A percentile compares a stretch with the other conserved stretches of the same genome.
Evolutionary conservation across 1,140 invertebrate species (phyloP).

Genomic region (Argopecten irradians): DNA sequence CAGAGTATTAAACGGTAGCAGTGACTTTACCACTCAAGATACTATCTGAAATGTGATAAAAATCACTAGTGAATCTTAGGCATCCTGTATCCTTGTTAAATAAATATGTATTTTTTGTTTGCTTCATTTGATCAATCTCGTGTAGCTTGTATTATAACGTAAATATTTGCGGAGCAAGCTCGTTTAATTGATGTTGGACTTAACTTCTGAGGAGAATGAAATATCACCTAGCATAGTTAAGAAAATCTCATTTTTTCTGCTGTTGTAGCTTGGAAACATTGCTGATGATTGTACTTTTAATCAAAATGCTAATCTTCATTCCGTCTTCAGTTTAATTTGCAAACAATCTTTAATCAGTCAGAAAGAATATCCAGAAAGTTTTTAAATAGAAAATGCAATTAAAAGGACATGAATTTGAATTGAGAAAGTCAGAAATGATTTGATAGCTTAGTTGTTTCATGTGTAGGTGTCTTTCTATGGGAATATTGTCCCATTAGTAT

Average conservation of each 20-base stretch:
- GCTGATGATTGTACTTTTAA: background rate
- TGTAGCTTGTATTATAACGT: background rate
- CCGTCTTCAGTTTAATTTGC: background rate
- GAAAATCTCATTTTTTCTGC: background rate
- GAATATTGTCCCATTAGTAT: no score
- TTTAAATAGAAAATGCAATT: background rate
- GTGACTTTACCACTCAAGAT: background rate
- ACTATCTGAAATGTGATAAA: background rate
- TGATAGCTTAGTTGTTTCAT: background rate
- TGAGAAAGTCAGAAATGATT: background rate
- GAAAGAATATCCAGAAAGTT: background rate
- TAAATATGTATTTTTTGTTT: background rate
- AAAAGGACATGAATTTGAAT: background rate
- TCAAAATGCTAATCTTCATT: slow-evolving; percentile 3
- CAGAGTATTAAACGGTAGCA: background rate
- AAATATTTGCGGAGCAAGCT: background rate
- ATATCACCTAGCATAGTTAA: no score
- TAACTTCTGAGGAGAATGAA: no score
- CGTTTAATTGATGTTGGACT: background rate
- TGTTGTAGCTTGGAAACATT: background rate
- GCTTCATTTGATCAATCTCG: background rate
- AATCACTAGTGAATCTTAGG: background rate
- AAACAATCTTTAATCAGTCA: background rate
- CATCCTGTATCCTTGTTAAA: background rate
- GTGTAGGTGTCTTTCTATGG: background rate